These are phyloP conservation scores for Ricordea florida DNA, from an alignment of 92 coral and sea anemone species.

Conservation along the genomic window DNA sequence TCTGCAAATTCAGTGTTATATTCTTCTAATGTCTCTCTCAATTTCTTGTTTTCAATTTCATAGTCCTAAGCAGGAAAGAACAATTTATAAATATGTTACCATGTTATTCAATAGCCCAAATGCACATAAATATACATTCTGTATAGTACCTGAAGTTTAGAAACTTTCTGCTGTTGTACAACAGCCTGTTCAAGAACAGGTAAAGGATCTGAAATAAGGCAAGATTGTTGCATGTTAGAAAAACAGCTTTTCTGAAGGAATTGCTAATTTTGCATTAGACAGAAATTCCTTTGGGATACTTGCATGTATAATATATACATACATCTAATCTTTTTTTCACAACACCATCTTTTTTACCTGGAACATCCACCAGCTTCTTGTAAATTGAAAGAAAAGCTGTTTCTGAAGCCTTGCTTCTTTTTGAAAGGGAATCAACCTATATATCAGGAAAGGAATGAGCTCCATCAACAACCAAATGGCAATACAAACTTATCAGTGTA, in stretches of 20 bases:
- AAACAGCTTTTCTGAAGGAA: too few relatives aligned
- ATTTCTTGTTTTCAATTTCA: constrained; percentile 96
- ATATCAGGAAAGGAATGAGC: not conserved
- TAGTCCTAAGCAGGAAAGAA: constrained; percentile 66
- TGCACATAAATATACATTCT: too few relatives aligned
- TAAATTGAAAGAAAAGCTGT: constrained; percentile 96
- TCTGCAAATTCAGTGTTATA: constrained; percentile 99
- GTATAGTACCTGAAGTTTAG: constrained; percentile 85
- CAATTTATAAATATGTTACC: not conserved
- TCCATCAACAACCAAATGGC: not conserved
- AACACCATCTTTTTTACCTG: constrained; percentile 67
- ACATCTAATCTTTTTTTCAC: too few relatives aligned
- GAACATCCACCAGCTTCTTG: constrained; percentile 96
- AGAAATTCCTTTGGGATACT: too few relatives aligned
- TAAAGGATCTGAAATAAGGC: constrained; percentile 68
- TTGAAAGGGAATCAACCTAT: constrained; percentile 94
- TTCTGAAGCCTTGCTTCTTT: constrained; percentile 97
- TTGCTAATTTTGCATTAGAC: too few relatives aligned
- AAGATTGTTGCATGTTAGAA: too few relatives aligned
- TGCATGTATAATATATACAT: too few relatives aligned
- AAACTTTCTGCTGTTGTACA: constrained; percentile 89
- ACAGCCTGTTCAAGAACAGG: constrained; percentile 90
- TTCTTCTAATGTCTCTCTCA: constrained; percentile 90
- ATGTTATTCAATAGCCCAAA: too few relatives aligned
- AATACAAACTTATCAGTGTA: not conserved